phyloP scores from a whole-genome alignment of 2,888 invertebrate species.

The Polydrusus pterygomalis region DNA sequence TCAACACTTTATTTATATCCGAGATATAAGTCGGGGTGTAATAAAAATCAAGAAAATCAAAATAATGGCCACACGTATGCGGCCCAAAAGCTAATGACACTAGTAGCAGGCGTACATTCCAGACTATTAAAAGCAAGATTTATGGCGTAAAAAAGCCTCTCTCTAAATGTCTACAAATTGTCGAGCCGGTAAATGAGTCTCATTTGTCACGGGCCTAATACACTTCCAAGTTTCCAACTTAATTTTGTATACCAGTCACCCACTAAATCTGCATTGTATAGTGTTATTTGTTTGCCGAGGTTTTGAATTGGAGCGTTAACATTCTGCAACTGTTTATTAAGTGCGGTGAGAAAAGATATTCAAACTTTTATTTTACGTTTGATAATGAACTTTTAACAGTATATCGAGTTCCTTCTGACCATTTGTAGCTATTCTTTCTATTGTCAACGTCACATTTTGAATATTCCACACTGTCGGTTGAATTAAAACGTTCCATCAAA shows the following conservation, averaged over 20 bases:
- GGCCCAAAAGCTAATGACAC: conserved; percentile 50
- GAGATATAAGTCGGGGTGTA: conserved; percentile 26
- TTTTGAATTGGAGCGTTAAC: conserved; percentile 26
- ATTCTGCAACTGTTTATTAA: conserved; percentile 35
- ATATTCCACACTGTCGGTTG: no score
- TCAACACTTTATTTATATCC: conserved; percentile 25
- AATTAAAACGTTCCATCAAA: no score
- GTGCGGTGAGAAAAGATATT: conserved; percentile 26
- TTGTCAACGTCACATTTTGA: no score
- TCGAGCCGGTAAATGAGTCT: conserved; percentile 72
- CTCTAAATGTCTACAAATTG: conserved; percentile 73
- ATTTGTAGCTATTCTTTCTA: no score
- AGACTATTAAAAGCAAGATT: conserved; percentile 72
- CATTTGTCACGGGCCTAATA: conserved; percentile 71
- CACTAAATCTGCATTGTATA: conserved; percentile 68
- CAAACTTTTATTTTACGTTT: not conserved
- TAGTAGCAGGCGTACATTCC: conserved; percentile 61
- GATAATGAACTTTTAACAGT: no score
- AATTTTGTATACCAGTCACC: conserved; percentile 65
- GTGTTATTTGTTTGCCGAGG: conserved; percentile 59
- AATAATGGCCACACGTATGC: conserved; percentile 53
- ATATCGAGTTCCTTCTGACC: no score
- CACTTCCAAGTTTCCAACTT: conserved; percentile 65
- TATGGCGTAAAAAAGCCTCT: conserved; percentile 69
- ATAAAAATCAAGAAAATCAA: conserved; percentile 54